These are phyloP conservation scores for Sebastes steindachneri DNA, from an alignment of 2,797 vertebrate genomes.

Conservation along the genomic window DNA sequence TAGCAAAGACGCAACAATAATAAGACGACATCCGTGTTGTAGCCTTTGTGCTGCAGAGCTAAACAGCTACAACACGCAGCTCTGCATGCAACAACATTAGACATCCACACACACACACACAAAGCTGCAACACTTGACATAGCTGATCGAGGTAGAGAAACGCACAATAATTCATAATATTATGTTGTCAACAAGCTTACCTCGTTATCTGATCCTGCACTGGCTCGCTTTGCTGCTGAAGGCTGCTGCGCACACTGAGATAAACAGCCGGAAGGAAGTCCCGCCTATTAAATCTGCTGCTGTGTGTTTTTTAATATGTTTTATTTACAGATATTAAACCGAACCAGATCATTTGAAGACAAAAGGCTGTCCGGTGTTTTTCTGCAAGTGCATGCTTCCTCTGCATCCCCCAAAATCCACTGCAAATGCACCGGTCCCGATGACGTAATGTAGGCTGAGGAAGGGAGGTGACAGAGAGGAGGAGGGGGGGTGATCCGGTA, in stretches of 20 bases:
- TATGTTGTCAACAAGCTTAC: constrained; percentile 58
- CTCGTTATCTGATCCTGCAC: constrained; percentile 64
- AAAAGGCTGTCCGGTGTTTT: background rate
- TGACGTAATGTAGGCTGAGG: constrained; percentile 70
- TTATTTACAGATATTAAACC: background rate
- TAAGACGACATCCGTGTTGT: background rate
- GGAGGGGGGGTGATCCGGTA: too few relatives aligned
- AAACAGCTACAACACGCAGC: constrained; percentile 24
- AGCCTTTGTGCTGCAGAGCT: constrained; percentile 27
- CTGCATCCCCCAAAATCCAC: constrained; percentile 7
- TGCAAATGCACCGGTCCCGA: constrained; percentile 26
- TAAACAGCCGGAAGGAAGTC: constrained; percentile 70
- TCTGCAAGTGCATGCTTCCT: constrained; percentile 31
- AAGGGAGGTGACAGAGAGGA: background rate
- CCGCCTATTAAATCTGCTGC: constrained; percentile 56
- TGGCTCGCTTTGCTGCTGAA: constrained; percentile 28
- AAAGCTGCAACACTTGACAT: background rate
- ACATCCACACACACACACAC: background rate
- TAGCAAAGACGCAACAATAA: too few relatives aligned
- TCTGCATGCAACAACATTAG: constrained; percentile 9
- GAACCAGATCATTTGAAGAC: background rate
- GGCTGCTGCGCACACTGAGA: constrained; percentile 39
- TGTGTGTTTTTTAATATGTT: background rate
- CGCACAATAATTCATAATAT: background rate
- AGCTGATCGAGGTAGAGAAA: background rate